Base-by-base conservation (phyloP, 2,797 vertebrate species). In the Anguilla megastoma region DNA sequence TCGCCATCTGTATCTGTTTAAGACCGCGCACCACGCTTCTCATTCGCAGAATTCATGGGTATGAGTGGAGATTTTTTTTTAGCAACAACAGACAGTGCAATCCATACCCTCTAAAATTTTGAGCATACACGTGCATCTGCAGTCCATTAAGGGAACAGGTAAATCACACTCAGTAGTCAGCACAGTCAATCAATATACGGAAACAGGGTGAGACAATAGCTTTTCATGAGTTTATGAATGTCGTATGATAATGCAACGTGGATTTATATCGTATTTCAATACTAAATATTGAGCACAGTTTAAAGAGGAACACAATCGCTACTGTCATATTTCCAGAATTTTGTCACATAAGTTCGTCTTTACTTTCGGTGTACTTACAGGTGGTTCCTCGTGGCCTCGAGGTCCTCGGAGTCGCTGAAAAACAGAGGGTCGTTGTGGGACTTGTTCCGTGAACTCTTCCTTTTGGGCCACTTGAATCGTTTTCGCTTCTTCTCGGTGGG, bases 381-480 rank as follows among this genome's bases (percentile, higher is more conserved):
- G 66, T 74, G 21, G 21, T 52, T 54, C 4, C 50, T 84, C 50
- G 50, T 74, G 18, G 36, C 27, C 9, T 86, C 41, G 21, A 27
- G 41, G 6, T 86, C 85, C 8, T 86, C 63, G 2, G 41, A 16
- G 36, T 86, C 63, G 60, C 16, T 48, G 63, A 71, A 86, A 60
- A 50, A 74, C 63, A 86, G 85, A 12, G 85, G 85, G 66, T 86
- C 85, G 41, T 27, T 16, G 45, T 52, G 21, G 48, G 36, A 2
- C 21, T 4, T 6, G 7, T 30, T 27, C 85, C 63, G 36, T 50
- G 85, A 30, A 33, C 2, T 14, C 71, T 41, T 74, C 60, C 5
- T 86, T 27, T 45, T 86, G 18, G 45, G 60, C 84, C 84, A 85
- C 66, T 86, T 86, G 24, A 86, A 86, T 60, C 24, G 66, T 7